Evolutionary conservation across 2,113 vertebrate species (phyloP), one percentile per base, ranked within the genome.

Genomic region (Vidua macroura): DNA sequence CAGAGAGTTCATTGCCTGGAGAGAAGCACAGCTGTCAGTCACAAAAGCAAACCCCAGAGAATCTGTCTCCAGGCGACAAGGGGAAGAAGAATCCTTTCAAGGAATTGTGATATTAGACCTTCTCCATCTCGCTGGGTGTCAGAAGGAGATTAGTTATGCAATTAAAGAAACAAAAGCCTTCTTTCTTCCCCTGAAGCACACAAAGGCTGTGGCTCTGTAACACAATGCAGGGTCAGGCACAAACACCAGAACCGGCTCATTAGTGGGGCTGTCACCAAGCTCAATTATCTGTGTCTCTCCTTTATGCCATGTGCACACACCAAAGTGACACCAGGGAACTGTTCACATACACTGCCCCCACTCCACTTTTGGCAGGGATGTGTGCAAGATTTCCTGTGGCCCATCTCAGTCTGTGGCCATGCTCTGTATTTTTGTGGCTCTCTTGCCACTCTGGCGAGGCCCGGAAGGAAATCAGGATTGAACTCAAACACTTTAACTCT

Each of bases 91-190:
- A 92, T 83, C 84, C 82, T 90, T 93, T 70, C 67, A 74, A 90
- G 94, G 78, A 95, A 35, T 81, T 83, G 44, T 66, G 89, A 69
- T 95, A 95, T 90, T 92, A 95, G 88, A 88, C 88, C 75, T 92
- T 93, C 88, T 88, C 88, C 82, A 92, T 88, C 83, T 93, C 75
- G 7, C 88, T 35, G 88, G 72, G 90, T 83, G 93, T 93, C 90
- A 93, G 85, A 59, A 91, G 63, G 78, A 95, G 91, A 91, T 92
- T 83, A 94, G 91, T 94, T 96, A 95, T 87, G 93, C 94, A 91
- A 83, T 96, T 92, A 91, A 86, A 85, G 91, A 93, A 93, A 94
- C 86, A 93, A 90, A 92, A 90, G n/a, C 70, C 55, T 43, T 69
- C 94, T 91, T 95, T 91, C 84, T 95, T 91, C 63, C 70, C 84